Conservation (phyloP, 2,113 vertebrate species). For the Paedocypris sp. region DNA sequence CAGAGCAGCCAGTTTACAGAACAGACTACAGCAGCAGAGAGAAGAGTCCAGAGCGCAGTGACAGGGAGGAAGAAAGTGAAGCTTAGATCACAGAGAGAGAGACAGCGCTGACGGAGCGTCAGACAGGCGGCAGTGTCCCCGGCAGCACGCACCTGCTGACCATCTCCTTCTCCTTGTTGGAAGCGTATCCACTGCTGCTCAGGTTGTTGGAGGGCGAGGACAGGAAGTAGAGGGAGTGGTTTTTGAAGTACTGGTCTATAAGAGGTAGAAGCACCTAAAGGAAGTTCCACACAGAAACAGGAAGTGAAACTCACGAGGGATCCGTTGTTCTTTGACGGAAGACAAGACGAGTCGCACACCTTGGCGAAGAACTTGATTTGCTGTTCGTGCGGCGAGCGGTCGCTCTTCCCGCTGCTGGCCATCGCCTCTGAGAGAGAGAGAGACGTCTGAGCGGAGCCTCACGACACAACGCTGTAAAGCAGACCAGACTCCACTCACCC, state of each 20-base stretch:
- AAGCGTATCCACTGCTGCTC: slow-evolving; percentile 91
- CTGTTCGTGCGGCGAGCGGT: slow-evolving; percentile 89
- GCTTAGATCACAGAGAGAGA: background rate
- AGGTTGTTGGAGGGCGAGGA: slow-evolving; percentile 87
- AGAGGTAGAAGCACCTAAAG: slow-evolving; percentile 88
- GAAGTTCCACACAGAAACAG: slow-evolving; percentile 1
- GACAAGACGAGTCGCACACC: slow-evolving; percentile 56
- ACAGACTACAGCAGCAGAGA: slow-evolving; percentile 65
- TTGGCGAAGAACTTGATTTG: slow-evolving; percentile 99
- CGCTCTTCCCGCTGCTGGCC: slow-evolving; percentile 84
- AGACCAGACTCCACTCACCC: too few relatives aligned
- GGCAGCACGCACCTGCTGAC: slow-evolving; percentile 81
- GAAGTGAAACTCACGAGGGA: background rate
- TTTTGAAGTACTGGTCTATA: slow-evolving; percentile 97
- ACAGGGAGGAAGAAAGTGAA: background rate
- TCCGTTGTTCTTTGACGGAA: background rate
- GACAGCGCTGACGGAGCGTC: slow-evolving; percentile 17
- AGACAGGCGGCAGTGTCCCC: too few relatives aligned
- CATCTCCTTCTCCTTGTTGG: slow-evolving; percentile 98
- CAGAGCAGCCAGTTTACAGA: slow-evolving; percentile 98
- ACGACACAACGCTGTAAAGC: too few relatives aligned
- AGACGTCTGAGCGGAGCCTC: background rate
- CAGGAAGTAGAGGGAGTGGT: slow-evolving; percentile 92
- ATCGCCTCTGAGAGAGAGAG: slow-evolving; percentile 71
- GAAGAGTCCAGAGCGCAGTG: background rate